phyloP scores from a whole-genome alignment of 1,140 invertebrate genomes.

The Trichoplusia ni region DNA sequence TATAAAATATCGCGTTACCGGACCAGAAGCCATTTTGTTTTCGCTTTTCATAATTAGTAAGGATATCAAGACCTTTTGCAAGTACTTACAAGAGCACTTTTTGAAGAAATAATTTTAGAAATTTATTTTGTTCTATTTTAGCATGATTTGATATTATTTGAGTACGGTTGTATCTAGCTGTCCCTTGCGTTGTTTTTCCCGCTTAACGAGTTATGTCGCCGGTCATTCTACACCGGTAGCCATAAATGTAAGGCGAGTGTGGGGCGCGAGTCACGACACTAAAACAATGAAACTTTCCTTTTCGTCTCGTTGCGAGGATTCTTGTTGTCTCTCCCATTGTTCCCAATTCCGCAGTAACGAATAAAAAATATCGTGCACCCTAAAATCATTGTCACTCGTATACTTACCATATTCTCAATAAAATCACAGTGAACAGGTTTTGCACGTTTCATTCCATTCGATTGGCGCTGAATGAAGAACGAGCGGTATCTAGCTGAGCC shows the following conservation, averaged over 20 bases:
- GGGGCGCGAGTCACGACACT: neutral
- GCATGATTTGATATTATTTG: no score
- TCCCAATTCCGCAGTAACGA: constrained; percentile 15
- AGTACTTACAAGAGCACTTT: no score
- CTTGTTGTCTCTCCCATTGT: constrained; percentile 14
- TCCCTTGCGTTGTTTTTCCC: no score
- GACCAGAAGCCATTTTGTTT: neutral
- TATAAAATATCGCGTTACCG: constrained; percentile 7
- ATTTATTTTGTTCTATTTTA: no score
- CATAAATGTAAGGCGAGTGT: constrained; percentile 11
- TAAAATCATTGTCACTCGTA: constrained; percentile 13
- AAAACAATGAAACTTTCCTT: neutral
- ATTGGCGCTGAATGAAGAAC: constrained; percentile 38
- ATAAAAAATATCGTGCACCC: constrained; percentile 9
- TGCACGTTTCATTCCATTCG: constrained; percentile 36
- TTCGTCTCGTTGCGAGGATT: neutral
- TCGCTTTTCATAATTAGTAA: neutral
- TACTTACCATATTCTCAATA: constrained; percentile 25
- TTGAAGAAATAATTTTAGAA: no score
- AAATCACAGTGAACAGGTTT: constrained; percentile 31
- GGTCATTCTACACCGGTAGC: no score
- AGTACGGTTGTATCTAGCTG: no score
- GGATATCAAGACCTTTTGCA: no score
- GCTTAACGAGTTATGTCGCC: no score
- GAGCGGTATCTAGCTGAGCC: constrained; percentile 31